Base-by-base conservation (phyloP, 2,113 vertebrate species). In the Hippocampus comes region DNA sequence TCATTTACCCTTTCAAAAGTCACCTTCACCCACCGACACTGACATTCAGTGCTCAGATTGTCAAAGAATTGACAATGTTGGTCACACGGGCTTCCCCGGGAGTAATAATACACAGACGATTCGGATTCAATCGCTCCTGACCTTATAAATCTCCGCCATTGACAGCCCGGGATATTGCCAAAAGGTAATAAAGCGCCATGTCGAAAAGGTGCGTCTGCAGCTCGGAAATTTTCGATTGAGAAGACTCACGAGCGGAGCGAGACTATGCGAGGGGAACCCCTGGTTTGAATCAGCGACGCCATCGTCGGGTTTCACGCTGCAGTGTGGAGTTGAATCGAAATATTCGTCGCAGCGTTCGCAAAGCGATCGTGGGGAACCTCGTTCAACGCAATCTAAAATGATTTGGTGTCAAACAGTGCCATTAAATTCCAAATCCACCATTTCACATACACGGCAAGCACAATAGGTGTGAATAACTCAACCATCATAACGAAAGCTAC, bases 401-500 rank as follows among this genome's bases (percentile, higher is more conserved):
- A 57, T 23, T 23, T 23, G 56, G 25, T 57, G 2, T 57, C 55
- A 60, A 60, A 12, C 57, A 30, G 12, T 30, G 57, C 30, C 30
- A 21, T n/a, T 9, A 23, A 56, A 56, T 56, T 56, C 53, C 53
- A 56, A 56, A 23, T 56, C 21, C 53, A 56, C n/a, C 21, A 17
- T 30, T 60, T 60, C 67, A 21, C 41, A 60, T 27, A 9, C 68
- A 76, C n/a, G 0, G 4, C 30, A 34, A 78, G 61, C 81, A 76
- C 30, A 76, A 68, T 81, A 84, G 63, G 82, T 73, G 76, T 78
- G 68, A 71, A 67, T 64, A 43, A 48, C 63, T 67, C 20, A 56
- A 56, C 17, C 14, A 5, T 18, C 49, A 68, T 46, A 71, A 25
- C 25, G 43, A 56, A n/a, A 18, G 46, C 38, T 59, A 74, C 21